Evolutionary conservation across 2,888 invertebrate species (phyloP).

Genomic region (Dasypogon diadema): DNA sequence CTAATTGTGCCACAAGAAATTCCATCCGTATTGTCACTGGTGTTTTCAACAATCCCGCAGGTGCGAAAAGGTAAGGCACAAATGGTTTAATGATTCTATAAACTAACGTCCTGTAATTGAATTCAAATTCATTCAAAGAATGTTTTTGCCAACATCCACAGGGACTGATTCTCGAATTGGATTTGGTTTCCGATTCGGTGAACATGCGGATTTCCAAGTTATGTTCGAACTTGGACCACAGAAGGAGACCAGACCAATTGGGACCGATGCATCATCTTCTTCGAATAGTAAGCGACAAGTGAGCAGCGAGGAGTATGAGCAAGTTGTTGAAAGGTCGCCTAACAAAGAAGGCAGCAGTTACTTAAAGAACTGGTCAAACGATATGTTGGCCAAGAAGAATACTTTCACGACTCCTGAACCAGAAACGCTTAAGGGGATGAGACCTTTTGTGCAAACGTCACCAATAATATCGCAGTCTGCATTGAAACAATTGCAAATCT

Average conservation of each 20-base stretch:
- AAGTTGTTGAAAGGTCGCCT: slow-evolving; percentile 60
- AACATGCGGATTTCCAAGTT: slow-evolving; percentile 85
- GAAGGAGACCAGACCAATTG: slow-evolving; percentile 78
- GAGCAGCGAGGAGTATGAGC: slow-evolving; percentile 60
- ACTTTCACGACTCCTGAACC: not conserved
- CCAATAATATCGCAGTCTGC: slow-evolving; percentile 68
- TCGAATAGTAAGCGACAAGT: slow-evolving; percentile 66
- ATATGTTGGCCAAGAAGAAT: slow-evolving; percentile 66
- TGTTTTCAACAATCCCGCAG: slow-evolving; percentile 87
- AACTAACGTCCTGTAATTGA: no score
- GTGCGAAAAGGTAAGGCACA: slow-evolving; percentile 80
- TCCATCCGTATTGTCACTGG: slow-evolving; percentile 81
- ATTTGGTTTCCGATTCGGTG: slow-evolving; percentile 83
- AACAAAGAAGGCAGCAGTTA: slow-evolving; percentile 71
- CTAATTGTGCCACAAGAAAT: slow-evolving; percentile 85
- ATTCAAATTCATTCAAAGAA: not conserved
- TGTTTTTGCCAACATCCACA: slow-evolving; percentile 64
- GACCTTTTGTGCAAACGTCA: slow-evolving; percentile 69
- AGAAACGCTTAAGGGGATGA: not conserved
- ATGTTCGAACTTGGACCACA: slow-evolving; percentile 83
- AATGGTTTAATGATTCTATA: no score
- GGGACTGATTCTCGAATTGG: slow-evolving; percentile 85
- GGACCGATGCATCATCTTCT: slow-evolving; percentile 65
- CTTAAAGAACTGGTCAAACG: slow-evolving; percentile 74
- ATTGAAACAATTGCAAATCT: slow-evolving; percentile 64